Conservation (phyloP, 1,140 invertebrate species). For the Lepidurus packardi region DNA sequence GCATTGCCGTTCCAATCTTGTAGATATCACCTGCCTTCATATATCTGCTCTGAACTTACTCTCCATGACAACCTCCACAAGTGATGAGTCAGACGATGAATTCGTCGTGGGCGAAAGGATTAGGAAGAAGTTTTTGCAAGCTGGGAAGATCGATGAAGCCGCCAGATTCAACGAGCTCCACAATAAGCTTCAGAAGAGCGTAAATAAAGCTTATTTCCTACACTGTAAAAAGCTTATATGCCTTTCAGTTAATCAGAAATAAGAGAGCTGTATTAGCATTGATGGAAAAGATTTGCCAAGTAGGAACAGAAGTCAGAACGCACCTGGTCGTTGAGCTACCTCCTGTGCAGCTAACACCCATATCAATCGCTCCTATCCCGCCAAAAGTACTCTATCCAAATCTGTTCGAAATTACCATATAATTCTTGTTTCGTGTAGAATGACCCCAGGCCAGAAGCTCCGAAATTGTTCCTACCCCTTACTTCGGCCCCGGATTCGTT, state of each 20-base stretch:
- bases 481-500: background rate
- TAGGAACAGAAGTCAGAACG: slow-evolving; percentile 25
- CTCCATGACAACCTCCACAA: background rate
- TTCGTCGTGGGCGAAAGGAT: slow-evolving; percentile 26
- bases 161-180: slow-evolving; percentile 31
- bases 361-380: background rate
- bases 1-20: background rate
- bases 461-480: background rate
- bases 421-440: background rate
- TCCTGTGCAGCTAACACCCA: background rate
- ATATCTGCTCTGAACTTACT: background rate
- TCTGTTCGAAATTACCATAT: background rate
- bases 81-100: background rate
- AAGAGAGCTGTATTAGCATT: slow-evolving; percentile 34
- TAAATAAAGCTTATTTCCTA: slow-evolving; percentile 1
- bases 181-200: slow-evolving; percentile 24
- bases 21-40: background rate
- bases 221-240: background rate
- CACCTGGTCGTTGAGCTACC: background rate
- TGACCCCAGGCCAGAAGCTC: background rate
- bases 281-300: slow-evolving; percentile 35
- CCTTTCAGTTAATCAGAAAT: slow-evolving; percentile 35
- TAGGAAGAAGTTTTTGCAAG: slow-evolving; percentile 16
- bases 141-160: slow-evolving; percentile 27
- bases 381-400: background rate